phyloP scores from a whole-genome alignment of 2,113 vertebrate genomes.

The Carassius auratus region DNA sequence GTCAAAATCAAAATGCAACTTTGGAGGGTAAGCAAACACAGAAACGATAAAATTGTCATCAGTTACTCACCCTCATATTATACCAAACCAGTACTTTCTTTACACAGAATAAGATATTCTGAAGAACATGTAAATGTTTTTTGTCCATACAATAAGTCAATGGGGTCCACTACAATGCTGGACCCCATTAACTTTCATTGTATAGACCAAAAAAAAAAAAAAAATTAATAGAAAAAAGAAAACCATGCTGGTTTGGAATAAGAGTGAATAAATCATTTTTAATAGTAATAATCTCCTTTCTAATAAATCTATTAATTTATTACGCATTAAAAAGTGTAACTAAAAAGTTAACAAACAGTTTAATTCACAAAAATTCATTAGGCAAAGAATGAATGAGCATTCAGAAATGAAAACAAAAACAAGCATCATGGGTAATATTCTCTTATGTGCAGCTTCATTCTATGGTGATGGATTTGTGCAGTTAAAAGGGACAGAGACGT shows the following conservation, averaged over 20 bases:
- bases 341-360: not conserved
- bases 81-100: not conserved
- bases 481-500: conserved; percentile 77
- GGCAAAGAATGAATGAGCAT: not conserved
- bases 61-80: not conserved
- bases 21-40: not conserved
- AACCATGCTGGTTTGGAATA: not conserved
- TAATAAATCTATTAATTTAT: not conserved
- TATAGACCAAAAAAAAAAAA: no score
- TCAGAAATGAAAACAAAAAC: not conserved
- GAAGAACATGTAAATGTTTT: not conserved
- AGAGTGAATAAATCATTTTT: not conserved
- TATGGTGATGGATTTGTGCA: conserved; percentile 83
- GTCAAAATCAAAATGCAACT: not conserved
- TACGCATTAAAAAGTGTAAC: not conserved
- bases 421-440: not conserved
- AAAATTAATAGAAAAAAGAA: not conserved
- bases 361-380: not conserved
- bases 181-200: no score
- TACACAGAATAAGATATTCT: not conserved
- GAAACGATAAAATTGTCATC: not conserved
- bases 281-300: not conserved
- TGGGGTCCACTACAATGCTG: not conserved
- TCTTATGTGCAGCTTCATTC: conserved; percentile 74
- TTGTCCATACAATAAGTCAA: not conserved